Percentiles rank a stretch among this genome's conserved stretches.
Evolutionary conservation across 2,113 vertebrate species (phyloP).

Genomic region (Pseudorasbora parva): DNA sequence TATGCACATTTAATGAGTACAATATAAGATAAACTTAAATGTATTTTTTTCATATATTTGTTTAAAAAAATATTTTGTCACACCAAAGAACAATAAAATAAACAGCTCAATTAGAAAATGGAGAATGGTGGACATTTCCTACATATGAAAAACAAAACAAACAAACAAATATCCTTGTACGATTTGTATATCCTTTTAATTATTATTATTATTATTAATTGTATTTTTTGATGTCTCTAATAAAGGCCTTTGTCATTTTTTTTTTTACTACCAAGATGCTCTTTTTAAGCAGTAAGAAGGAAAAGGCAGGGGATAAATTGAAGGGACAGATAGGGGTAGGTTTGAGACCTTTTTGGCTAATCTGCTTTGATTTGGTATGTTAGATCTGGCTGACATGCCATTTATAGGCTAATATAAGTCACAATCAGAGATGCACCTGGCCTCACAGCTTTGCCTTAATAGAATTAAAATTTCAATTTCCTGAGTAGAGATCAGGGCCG

Average conservation of each 20-base stretch:
- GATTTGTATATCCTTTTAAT: neutral
- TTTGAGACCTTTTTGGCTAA: constrained; percentile 45
- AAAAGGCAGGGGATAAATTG: neutral
- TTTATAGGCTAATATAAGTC: constrained; percentile 50
- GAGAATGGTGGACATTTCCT: neutral
- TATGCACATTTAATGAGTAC: neutral
- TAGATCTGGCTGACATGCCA: constrained; percentile 51
- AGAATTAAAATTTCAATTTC: constrained; percentile 61
- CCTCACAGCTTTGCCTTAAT: constrained; percentile 53
- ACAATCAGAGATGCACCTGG: constrained; percentile 48
- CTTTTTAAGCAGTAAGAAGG: neutral
- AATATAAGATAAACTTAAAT: too few species aligned
- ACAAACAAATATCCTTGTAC: neutral
- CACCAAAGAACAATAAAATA: neutral
- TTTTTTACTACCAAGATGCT: neutral
- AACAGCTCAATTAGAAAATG: neutral
- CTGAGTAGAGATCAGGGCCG: constrained; percentile 36
- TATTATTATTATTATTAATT: neutral
- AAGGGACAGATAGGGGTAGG: neutral
- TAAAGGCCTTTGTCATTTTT: neutral
- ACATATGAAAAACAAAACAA: too few species aligned
- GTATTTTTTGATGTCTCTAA: neutral
- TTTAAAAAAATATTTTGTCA: neutral
- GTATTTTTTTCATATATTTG: too few species aligned
- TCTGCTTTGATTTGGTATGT: constrained; percentile 43